Evolutionary conservation across 2,888 invertebrate species (phyloP), one percentile per base, ranked within the genome.

Genomic region (Micropterix aruncella): DNA sequence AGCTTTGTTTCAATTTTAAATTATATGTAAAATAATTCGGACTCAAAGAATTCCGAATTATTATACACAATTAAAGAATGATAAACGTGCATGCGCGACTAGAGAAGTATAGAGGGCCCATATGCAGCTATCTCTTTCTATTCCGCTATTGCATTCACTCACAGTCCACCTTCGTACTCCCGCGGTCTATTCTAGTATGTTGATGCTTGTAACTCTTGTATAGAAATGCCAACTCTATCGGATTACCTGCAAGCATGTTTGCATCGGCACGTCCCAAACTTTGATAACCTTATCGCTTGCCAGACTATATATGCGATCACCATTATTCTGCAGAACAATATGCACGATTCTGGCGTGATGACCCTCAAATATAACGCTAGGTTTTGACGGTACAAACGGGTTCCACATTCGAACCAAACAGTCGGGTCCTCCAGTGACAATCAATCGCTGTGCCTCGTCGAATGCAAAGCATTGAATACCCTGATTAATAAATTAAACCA

Each of bases 321-420:
- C 81, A 14, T 60, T 58, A 48, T 79, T 72, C 63, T 86, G 83
- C 45, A 86, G 66, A 48, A 83, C 70, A 38, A 89, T 60, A 43
- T 74, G 72, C 15, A 74, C 73, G 50, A 90, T 73, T 9, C 80
- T 76, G 1, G 80, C 73, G 54, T 77, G 79, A 59, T 89, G 89
- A 0, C 87, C 87, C 27, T 53, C 44, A 27, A 88, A 66, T 12
- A 75, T 62, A 7, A 73, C 70, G 38, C 66, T 77, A 1, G 84
- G 74, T 54, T 80, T 78, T 42, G 66, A 63, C 1, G 83, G 75
- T n/a, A 84, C 77, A 57, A 84, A 85, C 0, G 86, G 78, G 61
- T 84, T 87, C 89, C 89, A 91, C 43, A 87, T 66, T 36, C 87
- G 75, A 18, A 86, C 71, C 43, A 74, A 57, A 52, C 82, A 80